Percentiles rank a stretch among this genome's conserved stretches.
Evolutionary conservation across 2,888 invertebrate genomes (phyloP).

Genomic region (Lysandra coridon): DNA sequence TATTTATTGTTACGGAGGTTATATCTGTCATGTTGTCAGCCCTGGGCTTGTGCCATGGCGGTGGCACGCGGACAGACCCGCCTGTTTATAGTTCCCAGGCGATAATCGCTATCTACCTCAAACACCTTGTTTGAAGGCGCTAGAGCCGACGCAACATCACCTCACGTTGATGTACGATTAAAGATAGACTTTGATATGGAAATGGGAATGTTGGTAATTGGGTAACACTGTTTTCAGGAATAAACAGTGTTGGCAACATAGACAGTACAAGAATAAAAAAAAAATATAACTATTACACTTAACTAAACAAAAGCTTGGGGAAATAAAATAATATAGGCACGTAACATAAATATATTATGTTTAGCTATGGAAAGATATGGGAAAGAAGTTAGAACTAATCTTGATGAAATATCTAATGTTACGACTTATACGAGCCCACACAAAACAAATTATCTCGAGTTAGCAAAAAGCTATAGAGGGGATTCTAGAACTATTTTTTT

Average conservation of each 20-base stretch:
- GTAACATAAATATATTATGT: not conserved
- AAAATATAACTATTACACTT: not conserved
- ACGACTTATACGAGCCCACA: not conserved
- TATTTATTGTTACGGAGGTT: not conserved
- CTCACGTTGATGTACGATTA: constrained; percentile 34
- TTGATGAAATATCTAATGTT: not conserved
- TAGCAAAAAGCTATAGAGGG: not conserved
- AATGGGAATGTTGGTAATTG: not conserved
- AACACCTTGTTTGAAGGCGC: constrained; percentile 73
- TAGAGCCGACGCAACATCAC: constrained; percentile 60
- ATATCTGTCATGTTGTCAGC: not conserved
- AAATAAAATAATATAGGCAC: not conserved
- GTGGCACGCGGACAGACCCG: constrained; percentile 63
- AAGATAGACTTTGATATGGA: not conserved
- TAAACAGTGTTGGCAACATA: not conserved
- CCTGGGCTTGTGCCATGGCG: constrained; percentile 45
- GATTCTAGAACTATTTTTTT: no score
- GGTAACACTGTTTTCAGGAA: not conserved
- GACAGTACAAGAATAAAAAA: not conserved
- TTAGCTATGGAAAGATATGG: not conserved
- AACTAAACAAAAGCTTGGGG: not conserved
- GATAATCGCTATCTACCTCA: constrained; percentile 76
- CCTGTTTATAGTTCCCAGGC: constrained; percentile 78
- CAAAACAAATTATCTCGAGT: not conserved
- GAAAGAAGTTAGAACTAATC: not conserved